Conservation (phyloP, 2,113 vertebrate species). For the Archocentrus centrarchus region DNA sequence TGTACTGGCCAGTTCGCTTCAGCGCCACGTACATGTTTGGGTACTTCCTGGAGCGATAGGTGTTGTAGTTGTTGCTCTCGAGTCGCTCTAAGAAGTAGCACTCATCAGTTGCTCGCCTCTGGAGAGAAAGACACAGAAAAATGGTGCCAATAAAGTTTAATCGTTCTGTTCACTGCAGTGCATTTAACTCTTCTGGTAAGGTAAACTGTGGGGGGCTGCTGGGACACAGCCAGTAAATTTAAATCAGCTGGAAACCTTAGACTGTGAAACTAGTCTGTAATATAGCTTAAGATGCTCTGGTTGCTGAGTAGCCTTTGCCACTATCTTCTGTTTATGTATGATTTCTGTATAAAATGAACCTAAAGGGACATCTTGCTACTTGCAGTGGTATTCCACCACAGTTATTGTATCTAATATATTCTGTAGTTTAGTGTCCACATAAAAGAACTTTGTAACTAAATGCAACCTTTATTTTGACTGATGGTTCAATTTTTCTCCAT, state of each 20-base stretch:
- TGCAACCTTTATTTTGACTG: background rate
- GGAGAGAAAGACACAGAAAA: conserved; percentile 46
- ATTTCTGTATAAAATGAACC: background rate
- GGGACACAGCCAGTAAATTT: background rate
- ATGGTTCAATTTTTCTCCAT: background rate
- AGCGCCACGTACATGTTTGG: conserved; percentile 95
- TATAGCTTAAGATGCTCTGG: background rate
- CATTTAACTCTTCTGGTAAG: background rate
- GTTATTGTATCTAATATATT: background rate
- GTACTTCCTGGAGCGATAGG: conserved; percentile 95
- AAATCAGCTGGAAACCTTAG: background rate
- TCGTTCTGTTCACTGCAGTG: background rate
- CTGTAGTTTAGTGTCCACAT: conserved; percentile 1
- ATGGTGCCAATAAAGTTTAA: background rate
- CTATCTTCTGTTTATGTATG: background rate
- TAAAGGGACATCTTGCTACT: background rate
- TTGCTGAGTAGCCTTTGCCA: background rate
- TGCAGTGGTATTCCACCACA: background rate
- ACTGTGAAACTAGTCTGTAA: background rate
- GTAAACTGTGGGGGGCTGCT: no score
- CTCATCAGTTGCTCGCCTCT: conserved; percentile 96
- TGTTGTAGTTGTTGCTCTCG: conserved; percentile 99
- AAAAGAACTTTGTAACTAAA: background rate
- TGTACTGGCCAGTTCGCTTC: conserved; percentile 96
- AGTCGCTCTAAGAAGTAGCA: conserved; percentile 95